Evolutionary conservation across 2,113 vertebrate species (phyloP).

Genomic region (Sardina pilchardus): DNA sequence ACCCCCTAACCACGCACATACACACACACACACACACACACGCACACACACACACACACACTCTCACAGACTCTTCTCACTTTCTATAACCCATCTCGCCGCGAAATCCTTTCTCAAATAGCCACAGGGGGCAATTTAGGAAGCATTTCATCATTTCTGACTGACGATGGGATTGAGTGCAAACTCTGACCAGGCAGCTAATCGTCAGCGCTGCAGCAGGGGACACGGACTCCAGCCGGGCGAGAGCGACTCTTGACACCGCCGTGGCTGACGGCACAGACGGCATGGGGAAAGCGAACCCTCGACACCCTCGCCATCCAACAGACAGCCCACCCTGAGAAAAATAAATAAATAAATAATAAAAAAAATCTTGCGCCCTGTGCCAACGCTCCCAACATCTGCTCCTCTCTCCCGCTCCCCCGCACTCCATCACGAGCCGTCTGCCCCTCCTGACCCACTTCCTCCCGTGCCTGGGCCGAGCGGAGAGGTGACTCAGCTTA

Average conservation of each 20-base stretch:
- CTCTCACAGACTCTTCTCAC: conserved; percentile 22
- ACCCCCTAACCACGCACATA: conserved; percentile 14
- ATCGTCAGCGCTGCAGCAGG: conserved; percentile 36
- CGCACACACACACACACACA: conserved; percentile 16
- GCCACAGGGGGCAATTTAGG: conserved; percentile 52
- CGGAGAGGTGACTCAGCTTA: conserved; percentile 65
- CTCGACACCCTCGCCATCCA: background rate
- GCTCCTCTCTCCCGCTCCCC: conserved; percentile 47
- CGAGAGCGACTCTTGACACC: background rate
- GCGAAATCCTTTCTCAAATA: conserved; percentile 40
- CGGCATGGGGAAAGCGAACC: background rate
- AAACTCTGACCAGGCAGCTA: conserved; percentile 54
- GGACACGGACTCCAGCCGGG: conserved; percentile 14
- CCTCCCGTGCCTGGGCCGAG: conserved; percentile 42
- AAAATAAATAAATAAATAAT: too few species aligned
- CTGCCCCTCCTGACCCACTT: conserved; percentile 23
- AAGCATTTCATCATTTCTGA: conserved; percentile 60
- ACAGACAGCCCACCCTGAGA: too few species aligned
- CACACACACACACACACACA: background rate
- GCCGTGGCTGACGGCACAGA: background rate
- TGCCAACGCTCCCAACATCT: too few species aligned
- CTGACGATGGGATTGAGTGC: conserved; percentile 40
- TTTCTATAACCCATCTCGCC: conserved; percentile 34
- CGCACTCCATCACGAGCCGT: conserved; percentile 25
- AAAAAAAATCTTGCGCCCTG: too few species aligned